Percentiles rank a stretch among this genome's conserved stretches.
These are phyloP conservation scores for Latrodectus hesperus DNA, from an alignment of 2,888 invertebrate genomes.

Conservation along the genomic window DNA sequence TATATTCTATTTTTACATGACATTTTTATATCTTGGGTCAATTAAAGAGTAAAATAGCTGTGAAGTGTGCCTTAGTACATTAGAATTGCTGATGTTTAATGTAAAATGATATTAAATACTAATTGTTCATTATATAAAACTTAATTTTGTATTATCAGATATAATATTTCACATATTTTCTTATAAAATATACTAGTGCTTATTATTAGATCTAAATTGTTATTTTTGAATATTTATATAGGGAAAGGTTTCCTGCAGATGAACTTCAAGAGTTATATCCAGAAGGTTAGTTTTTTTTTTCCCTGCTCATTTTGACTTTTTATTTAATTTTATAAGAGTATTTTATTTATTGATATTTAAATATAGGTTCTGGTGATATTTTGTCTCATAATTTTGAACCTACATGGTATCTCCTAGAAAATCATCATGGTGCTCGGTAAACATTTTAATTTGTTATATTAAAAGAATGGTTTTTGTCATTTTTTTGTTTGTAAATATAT, in stretches of 20 bases:
- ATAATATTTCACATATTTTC: no score
- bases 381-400: constrained; percentile 94
- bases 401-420: constrained; percentile 95
- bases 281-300: constrained; percentile 79
- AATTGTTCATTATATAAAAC: no score
- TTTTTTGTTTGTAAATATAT: background rate
- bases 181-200: no score
- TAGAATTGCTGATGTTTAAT: no score
- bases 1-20: no score
- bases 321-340: background rate
- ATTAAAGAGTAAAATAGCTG: no score
- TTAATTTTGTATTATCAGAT: no score
- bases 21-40: no score
- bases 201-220: background rate
- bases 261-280: constrained; percentile 92
- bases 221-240: constrained; percentile 72
- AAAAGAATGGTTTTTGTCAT: background rate
- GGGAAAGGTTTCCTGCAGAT: constrained; percentile 87
- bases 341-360: constrained; percentile 27
- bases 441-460: background rate
- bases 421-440: constrained; percentile 89
- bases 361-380: constrained; percentile 85
- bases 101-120: no score
- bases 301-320: background rate
- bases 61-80: no score